Base-by-base conservation (phyloP, 2,113 vertebrate species). In the Uropsilus gracilis region DNA sequence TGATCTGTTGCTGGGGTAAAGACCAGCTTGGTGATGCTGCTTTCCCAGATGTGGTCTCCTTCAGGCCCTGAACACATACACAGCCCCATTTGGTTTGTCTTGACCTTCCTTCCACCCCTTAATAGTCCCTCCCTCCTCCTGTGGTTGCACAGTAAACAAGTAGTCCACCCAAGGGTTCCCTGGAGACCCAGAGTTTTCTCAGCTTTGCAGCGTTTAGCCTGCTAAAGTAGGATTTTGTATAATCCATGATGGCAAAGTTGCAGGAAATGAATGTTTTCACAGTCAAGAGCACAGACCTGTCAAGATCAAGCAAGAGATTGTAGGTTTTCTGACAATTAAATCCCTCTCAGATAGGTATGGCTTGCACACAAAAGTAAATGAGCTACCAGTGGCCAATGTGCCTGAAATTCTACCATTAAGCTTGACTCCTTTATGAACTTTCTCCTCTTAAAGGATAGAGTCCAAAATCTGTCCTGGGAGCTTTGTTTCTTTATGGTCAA, bases 11-110 rank as follows among this genome's bases (percentile, higher is more conserved):
- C 87, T 95, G 44, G 75, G 89, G 61, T 61, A 46, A 85, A 95
- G 64, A 78, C 57, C 71, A 71, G n/a, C 86, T 50, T 30, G 22
- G 39, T 75, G 89, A 66, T 86, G 59, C 46, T 97, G 64, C 93
- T 95, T 87, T 92, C 64, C 89, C 84, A 95, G 85, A 92, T 90
- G 76, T 92, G 77, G 48, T 90, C 57, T 90, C 55, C 76, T 94
- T 90, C 80, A 82, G 44, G 63, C 30, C 50, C 89, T 16, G n/a
- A 89, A 81, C 50, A 75, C 13, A 76, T 26, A 80, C 37, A 16
- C 81, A n/a, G n/a, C n/a, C 73, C 32, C 78, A 80, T 59, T 95
- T 12, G 34, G 50, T 78, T 42, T 75, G 71, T 68, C 76, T 91
- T 90, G 77, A 95, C 90, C 87, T 72, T 94, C 81, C 48, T 95